phyloP scores from a whole-genome alignment of 2,888 invertebrate genomes.

The Pandemis cinnamomeana region DNA sequence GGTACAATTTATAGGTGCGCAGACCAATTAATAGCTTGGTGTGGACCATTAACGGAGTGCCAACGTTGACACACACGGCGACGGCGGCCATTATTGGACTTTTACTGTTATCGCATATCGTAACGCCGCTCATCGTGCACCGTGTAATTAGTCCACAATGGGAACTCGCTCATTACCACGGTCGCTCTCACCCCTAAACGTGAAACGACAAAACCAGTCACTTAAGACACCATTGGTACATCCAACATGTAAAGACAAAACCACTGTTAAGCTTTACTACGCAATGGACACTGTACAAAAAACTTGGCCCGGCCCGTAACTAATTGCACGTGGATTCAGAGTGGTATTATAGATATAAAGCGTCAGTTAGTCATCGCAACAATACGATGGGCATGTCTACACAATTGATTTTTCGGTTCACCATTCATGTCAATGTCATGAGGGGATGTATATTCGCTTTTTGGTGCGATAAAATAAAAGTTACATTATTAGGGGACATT shows the following conservation, averaged over 20 bases:
- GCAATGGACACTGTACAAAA: conserved; percentile 48
- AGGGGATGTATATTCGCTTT: conserved; percentile 51
- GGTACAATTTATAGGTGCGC: conserved; percentile 53
- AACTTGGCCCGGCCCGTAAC: conserved; percentile 42
- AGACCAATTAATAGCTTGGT: conserved; percentile 64
- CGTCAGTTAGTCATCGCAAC: conserved; percentile 61
- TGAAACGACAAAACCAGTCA: conserved; percentile 18
- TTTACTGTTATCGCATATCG: conserved; percentile 82
- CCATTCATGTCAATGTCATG: conserved; percentile 58
- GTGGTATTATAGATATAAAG: conserved; percentile 62
- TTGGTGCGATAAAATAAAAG: conserved; percentile 38
- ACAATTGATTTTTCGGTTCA: conserved; percentile 69
- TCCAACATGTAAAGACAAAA: neutral
- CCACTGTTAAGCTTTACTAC: neutral
- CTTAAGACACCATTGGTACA: conserved; percentile 45
- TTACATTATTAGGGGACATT: conserved; percentile 9
- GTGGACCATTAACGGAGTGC: conserved; percentile 68
- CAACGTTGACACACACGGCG: conserved; percentile 73
- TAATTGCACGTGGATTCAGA: conserved; percentile 59
- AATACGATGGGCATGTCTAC: conserved; percentile 67
- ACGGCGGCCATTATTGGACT: conserved; percentile 70
- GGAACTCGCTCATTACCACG: conserved; percentile 59
- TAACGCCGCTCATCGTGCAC: conserved; percentile 65
- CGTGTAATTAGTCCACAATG: conserved; percentile 76
- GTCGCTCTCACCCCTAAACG: conserved; percentile 44